Percentiles rank a stretch among this genome's conserved stretches.
phyloP scores from a whole-genome alignment of 2,888 invertebrate genomes.

The Candidula unifasciata region DNA sequence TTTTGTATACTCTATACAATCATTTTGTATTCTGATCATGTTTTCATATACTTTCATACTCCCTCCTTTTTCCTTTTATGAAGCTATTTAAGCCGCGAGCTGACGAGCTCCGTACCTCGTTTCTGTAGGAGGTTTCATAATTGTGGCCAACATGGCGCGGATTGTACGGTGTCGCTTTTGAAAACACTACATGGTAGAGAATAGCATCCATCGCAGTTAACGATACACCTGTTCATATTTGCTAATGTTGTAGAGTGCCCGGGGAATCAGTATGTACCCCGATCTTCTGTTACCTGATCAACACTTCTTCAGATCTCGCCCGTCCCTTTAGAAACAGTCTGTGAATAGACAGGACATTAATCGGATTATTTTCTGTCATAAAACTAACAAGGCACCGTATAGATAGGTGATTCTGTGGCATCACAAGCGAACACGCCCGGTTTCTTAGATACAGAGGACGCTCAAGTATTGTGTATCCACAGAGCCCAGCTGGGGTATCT shows the following conservation, averaged over 20 bases:
- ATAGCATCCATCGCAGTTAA: slow-evolving; percentile 15
- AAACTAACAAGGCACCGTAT: background rate
- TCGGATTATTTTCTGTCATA: background rate
- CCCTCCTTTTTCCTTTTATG: background rate
- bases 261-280: background rate
- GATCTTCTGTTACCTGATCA: slow-evolving; percentile 22
- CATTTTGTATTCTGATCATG: background rate
- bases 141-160: background rate
- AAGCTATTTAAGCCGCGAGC: background rate
- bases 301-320: background rate
- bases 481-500: no score
- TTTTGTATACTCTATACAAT: no score
- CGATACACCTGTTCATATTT: slow-evolving; percentile 48
- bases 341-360: slow-evolving; percentile 11
- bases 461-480: background rate
- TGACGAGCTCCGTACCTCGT: background rate
- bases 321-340: slow-evolving; percentile 1
- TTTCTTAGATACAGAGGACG: background rate
- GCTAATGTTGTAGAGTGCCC: background rate
- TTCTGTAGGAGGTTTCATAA: background rate
- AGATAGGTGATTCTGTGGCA: background rate
- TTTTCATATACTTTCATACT: background rate
- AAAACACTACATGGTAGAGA: slow-evolving; percentile 3
- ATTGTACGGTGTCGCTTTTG: slow-evolving; percentile 14
- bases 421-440: background rate